Conservation (phyloP, 2,797 vertebrate species). For the Myotis pilosus region DNA sequence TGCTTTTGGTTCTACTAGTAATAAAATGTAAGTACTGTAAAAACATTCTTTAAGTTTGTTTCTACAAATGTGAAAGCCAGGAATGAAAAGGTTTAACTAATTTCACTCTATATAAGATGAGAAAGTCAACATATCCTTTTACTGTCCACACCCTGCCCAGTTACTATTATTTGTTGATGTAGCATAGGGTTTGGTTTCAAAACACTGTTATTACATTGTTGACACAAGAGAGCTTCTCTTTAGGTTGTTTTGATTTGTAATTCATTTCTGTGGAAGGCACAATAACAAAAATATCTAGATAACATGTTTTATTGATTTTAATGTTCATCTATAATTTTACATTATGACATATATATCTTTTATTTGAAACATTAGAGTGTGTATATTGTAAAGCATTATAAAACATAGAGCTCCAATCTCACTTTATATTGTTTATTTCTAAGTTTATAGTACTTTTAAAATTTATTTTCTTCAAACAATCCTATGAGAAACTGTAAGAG, state of each 20-base stretch:
- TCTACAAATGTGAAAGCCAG: neutral
- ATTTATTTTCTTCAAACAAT: neutral
- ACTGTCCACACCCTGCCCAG: neutral
- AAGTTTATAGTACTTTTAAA: neutral
- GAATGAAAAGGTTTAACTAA: neutral
- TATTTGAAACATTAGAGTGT: slow-evolving; percentile 15
- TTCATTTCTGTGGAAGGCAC: neutral
- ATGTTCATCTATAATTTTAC: slow-evolving; percentile 10
- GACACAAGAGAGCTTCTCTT: neutral
- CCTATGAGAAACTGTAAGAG: neutral
- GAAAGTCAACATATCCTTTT: neutral
- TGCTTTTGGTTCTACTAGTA: neutral
- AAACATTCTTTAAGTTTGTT: neutral
- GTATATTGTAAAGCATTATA: neutral
- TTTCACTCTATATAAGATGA: neutral
- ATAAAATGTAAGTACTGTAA: neutral
- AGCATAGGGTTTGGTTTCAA: neutral
- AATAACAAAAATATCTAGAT: slow-evolving; percentile 2
- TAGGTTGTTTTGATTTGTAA: slow-evolving; percentile 13
- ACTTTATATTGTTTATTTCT: slow-evolving; percentile 5
- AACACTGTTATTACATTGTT: slow-evolving; percentile 43
- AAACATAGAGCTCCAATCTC: neutral
- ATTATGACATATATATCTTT: neutral
- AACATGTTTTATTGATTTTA: slow-evolving; percentile 28
- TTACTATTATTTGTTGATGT: neutral